phyloP scores from a whole-genome alignment of 1,140 invertebrate genomes.

The Drosophila biarmipes region DNA sequence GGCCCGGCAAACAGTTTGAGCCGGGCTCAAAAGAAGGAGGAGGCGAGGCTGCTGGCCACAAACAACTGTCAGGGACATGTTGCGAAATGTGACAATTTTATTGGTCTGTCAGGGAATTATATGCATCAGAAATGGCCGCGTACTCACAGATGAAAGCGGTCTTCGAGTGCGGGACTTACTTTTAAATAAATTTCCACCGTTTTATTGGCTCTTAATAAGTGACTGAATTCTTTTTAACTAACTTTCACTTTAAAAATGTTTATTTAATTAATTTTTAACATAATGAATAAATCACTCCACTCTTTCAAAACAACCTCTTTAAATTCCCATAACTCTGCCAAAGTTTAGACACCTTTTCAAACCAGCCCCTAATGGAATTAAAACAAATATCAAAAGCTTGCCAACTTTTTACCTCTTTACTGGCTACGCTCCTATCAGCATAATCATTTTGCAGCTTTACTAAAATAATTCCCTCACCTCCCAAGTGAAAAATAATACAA shows the following conservation, averaged over 20 bases:
- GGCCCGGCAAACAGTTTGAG: constrained; percentile 50
- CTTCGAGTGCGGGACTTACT: not conserved
- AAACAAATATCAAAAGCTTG: constrained; percentile 4
- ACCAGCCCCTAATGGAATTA: constrained; percentile 21
- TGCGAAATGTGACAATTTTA: constrained; percentile 74
- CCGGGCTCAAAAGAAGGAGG: constrained; percentile 26
- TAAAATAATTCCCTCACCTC: constrained; percentile 36
- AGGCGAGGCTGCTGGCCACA: constrained; percentile 36
- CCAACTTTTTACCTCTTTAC: constrained; percentile 33
- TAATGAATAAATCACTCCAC: too few species aligned
- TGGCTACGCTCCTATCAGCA: constrained; percentile 32
- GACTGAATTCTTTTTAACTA: too few species aligned
- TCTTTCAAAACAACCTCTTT: not conserved
- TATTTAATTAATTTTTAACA: too few species aligned
- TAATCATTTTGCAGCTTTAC: constrained; percentile 31
- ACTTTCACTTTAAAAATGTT: too few species aligned
- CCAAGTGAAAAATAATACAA: constrained; percentile 6
- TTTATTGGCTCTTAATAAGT: too few species aligned
- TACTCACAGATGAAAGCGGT: constrained; percentile 3
- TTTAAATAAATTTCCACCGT: not conserved
- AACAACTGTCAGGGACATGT: constrained; percentile 68
- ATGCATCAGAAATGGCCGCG: constrained; percentile 23
- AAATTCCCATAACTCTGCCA: not conserved
- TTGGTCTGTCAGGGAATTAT: constrained; percentile 58
- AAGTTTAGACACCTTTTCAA: constrained; percentile 1